A percentile compares a stretch with the other conserved stretches of the same genome.
These are phyloP conservation scores for Hippolais icterina DNA, from an alignment of 2,113 vertebrate genomes.

Conservation along the genomic window DNA sequence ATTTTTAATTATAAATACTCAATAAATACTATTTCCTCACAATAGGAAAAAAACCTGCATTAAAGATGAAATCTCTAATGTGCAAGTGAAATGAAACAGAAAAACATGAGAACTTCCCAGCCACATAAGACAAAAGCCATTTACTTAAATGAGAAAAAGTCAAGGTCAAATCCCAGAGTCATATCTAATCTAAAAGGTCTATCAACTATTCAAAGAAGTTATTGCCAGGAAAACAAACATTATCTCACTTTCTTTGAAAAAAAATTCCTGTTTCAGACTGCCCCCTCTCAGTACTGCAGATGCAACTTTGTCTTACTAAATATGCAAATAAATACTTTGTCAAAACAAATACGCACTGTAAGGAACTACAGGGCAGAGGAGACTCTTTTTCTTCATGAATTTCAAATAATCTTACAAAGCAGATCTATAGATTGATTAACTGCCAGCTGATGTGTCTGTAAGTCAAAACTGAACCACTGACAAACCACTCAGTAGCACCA, in stretches of 20 bases:
- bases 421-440: not conserved
- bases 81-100: not conserved
- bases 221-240: not conserved
- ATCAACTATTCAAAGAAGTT: not conserved
- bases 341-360: not conserved
- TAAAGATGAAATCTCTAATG: not conserved
- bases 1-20: not conserved
- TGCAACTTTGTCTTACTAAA: not conserved
- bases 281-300: not conserved
- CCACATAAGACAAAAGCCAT: not conserved
- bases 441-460: not conserved
- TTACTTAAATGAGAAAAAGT: not conserved
- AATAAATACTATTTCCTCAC: not conserved
- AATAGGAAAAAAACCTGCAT: not conserved
- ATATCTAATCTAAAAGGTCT: not conserved
- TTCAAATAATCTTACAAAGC: not conserved
- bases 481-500: not conserved
- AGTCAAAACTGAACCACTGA: not conserved
- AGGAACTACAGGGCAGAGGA: not conserved
- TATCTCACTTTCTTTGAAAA: not conserved
- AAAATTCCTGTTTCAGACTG: not conserved
- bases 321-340: no score
- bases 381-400: not conserved
- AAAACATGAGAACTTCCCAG: not conserved
- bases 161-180: not conserved